These are phyloP conservation scores for Papilio demoleus DNA, from an alignment of 2,888 invertebrate genomes.

Conservation along the genomic window DNA sequence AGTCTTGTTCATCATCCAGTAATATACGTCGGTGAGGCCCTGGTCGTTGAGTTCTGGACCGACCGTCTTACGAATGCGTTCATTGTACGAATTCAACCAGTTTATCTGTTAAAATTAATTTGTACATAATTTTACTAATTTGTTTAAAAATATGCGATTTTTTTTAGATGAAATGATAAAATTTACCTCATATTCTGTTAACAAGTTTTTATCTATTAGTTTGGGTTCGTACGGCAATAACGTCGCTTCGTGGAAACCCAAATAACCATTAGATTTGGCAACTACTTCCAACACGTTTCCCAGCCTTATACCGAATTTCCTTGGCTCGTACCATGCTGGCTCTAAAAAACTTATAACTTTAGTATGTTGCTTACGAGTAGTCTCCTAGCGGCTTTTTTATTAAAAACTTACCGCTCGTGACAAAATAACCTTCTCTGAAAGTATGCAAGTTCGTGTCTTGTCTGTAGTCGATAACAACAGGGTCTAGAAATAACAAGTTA, in stretches of 20 bases:
- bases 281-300: slow-evolving; percentile 93
- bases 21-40: slow-evolving; percentile 87
- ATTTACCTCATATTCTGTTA: slow-evolving; percentile 91
- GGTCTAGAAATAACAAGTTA: slow-evolving; percentile 82
- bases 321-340: slow-evolving; percentile 94
- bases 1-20: slow-evolving; percentile 94
- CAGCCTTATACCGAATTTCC: slow-evolving; percentile 93
- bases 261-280: slow-evolving; percentile 75
- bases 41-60: slow-evolving; percentile 89
- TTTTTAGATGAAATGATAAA: neutral
- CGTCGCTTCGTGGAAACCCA: slow-evolving; percentile 92
- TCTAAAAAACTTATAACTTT: too few relatives aligned
- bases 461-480: slow-evolving; percentile 88
- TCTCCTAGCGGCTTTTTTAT: too few relatives aligned
- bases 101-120: slow-evolving; percentile 81
- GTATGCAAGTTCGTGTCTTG: slow-evolving; percentile 81
- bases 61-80: slow-evolving; percentile 87
- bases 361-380: too few relatives aligned
- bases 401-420: slow-evolving; percentile 86
- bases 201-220: slow-evolving; percentile 89
- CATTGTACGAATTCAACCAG: slow-evolving; percentile 92
- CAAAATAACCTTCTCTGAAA: slow-evolving; percentile 89
- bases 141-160: too few relatives aligned
- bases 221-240: slow-evolving; percentile 94
- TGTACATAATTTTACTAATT: too few relatives aligned